Percentiles rank a stretch among this genome's conserved stretches.
These are phyloP conservation scores for Drosophila grimshawi DNA, from an alignment of 1,140 invertebrate species.

Conservation along the genomic window DNA sequence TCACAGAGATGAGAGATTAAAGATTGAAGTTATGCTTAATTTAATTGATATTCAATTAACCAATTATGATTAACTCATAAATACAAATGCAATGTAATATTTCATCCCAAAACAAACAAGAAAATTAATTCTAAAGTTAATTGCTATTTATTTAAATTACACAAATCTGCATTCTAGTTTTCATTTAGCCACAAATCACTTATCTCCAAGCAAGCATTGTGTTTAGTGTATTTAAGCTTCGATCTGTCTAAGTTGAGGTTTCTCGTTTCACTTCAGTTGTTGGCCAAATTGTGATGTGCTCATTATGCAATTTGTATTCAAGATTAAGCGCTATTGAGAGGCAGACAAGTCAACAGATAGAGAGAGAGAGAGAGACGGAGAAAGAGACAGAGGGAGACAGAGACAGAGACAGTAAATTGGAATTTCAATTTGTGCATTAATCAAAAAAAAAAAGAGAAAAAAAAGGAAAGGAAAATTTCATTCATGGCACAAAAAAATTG, in stretches of 20 bases:
- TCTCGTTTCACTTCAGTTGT: background rate
- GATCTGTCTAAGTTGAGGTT: background rate
- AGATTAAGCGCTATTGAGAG: background rate
- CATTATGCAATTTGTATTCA: slow-evolving; percentile 19
- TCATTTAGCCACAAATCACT: no score
- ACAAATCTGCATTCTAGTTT: no score
- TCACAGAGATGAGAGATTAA: no score
- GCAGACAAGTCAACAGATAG: background rate
- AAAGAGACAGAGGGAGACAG: background rate
- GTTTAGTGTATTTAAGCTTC: background rate
- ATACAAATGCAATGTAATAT: no score
- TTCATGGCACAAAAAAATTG: slow-evolving; percentile 45
- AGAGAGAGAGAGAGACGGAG: background rate
- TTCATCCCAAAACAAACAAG: no score
- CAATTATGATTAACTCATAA: no score
- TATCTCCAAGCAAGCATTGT: no score
- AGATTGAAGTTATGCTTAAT: no score
- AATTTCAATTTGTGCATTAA: background rate
- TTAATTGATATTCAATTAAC: no score
- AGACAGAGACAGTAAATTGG: background rate
- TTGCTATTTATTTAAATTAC: no score
- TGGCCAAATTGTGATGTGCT: slow-evolving; percentile 10
- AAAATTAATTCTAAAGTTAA: no score
- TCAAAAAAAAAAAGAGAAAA: slow-evolving; percentile 5
- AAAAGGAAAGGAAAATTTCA: slow-evolving; percentile 36